Evolutionary conservation across 2,888 invertebrate species (phyloP).

Genomic region (Abrostola triplasia): DNA sequence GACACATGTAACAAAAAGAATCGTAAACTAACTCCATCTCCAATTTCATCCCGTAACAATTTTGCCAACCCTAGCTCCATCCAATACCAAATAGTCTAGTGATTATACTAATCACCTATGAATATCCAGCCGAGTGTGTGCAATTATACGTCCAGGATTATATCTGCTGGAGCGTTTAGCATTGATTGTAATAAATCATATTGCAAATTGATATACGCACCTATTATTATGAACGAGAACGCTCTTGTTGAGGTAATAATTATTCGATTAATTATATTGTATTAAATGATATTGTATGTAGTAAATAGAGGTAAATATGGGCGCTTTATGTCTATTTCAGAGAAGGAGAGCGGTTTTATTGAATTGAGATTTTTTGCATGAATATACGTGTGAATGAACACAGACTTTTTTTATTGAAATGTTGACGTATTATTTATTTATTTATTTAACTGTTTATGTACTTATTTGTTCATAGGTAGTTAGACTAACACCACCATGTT

Average conservation of each 20-base stretch:
- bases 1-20: not conserved
- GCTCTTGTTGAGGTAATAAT: not conserved
- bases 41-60: constrained; percentile 5
- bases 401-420: too few relatives aligned
- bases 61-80: constrained; percentile 35
- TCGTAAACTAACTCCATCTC: not conserved
- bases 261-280: not conserved
- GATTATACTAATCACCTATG: constrained; percentile 71
- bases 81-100: constrained; percentile 48
- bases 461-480: too few relatives aligned
- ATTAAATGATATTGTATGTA: not conserved
- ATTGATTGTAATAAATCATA: constrained; percentile 66
- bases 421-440: too few relatives aligned
- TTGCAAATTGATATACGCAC: constrained; percentile 43
- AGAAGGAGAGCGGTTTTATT: too few relatives aligned
- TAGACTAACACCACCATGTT: too few relatives aligned
- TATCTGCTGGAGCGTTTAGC: constrained; percentile 59
- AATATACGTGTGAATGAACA: too few relatives aligned
- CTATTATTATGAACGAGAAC: not conserved
- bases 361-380: too few relatives aligned
- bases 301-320: too few relatives aligned
- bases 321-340: too few relatives aligned
- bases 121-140: constrained; percentile 67
- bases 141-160: constrained; percentile 69
- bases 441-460: too few relatives aligned